A percentile compares a stretch with the other conserved stretches of the same genome.
Evolutionary conservation across 2,797 vertebrate genomes (phyloP).

Genomic region (Brotula barbata): DNA sequence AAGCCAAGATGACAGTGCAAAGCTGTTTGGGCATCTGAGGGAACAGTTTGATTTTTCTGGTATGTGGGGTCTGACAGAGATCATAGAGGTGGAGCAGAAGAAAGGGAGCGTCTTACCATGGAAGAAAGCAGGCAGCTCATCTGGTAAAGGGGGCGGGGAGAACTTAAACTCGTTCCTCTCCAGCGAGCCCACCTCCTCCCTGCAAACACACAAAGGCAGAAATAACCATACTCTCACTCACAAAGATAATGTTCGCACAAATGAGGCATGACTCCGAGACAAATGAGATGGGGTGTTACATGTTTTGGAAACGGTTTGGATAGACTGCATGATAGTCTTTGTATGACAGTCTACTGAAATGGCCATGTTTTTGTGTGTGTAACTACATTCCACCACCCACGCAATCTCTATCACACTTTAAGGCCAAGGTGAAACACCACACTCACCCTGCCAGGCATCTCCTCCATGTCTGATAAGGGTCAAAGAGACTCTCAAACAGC

Average conservation of each 20-base stretch:
- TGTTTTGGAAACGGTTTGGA: constrained; percentile 35
- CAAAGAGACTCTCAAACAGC: constrained; percentile 91
- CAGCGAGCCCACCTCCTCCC: constrained; percentile 87
- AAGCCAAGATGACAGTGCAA: constrained; percentile 10
- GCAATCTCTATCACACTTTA: constrained; percentile 21
- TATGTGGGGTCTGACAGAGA: constrained; percentile 43
- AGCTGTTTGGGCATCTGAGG: constrained; percentile 12
- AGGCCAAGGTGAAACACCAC: constrained; percentile 13
- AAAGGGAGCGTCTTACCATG: constrained; percentile 78
- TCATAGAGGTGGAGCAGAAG: constrained; percentile 23
- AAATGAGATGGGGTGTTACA: constrained; percentile 39
- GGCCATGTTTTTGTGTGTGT: not conserved
- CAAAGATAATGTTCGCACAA: constrained; percentile 3
- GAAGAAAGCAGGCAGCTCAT: constrained; percentile 86
- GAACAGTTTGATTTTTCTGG: constrained; percentile 39
- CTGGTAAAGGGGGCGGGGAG: constrained; percentile 80
- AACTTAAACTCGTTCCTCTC: constrained; percentile 98
- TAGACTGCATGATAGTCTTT: constrained; percentile 31
- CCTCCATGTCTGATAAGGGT: constrained; percentile 96
- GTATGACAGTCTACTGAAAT: constrained; percentile 8
- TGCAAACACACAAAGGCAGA: constrained; percentile 65
- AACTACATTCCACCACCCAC: constrained; percentile 50
- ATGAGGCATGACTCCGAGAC: constrained; percentile 32
- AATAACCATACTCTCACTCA: constrained; percentile 35
- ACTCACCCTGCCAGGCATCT: constrained; percentile 89